Evolutionary conservation across 64 coral and sea anemone genomes (phyloP).

Genomic region (Stichodactyla helianthus): DNA sequence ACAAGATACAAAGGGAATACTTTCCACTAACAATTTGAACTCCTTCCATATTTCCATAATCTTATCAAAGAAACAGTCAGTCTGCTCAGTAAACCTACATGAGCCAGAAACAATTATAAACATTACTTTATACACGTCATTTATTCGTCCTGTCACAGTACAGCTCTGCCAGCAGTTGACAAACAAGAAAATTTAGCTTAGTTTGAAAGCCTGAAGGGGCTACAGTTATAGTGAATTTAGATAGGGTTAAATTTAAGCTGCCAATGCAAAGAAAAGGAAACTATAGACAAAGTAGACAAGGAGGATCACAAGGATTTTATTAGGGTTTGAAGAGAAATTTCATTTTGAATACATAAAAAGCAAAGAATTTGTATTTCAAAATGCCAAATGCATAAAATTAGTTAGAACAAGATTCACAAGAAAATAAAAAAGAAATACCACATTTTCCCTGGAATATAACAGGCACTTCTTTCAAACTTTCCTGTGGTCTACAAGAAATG

Average conservation of each 20-base stretch:
- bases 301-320: not conserved
- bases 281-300: not conserved
- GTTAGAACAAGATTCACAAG: no score
- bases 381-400: no score
- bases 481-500: no score
- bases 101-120: constrained; percentile 21
- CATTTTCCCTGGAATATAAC: no score
- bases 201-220: not conserved
- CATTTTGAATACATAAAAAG: not conserved
- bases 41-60: constrained; percentile 53
- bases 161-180: not conserved
- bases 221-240: not conserved
- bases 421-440: no score
- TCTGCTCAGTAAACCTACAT: constrained; percentile 25
- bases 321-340: not conserved
- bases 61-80: constrained; percentile 42
- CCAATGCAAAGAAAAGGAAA: not conserved
- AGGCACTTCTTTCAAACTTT: no score
- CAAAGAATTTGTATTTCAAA: no score
- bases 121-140: not conserved
- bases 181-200: not conserved
- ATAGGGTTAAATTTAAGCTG: not conserved
- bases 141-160: no score
- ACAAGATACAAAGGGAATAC: constrained; percentile 12
- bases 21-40: constrained; percentile 71